Percentiles rank a stretch among this genome's conserved stretches.
Conservation (phyloP, 2,888 invertebrate species). For the Mamestra brassicae region DNA sequence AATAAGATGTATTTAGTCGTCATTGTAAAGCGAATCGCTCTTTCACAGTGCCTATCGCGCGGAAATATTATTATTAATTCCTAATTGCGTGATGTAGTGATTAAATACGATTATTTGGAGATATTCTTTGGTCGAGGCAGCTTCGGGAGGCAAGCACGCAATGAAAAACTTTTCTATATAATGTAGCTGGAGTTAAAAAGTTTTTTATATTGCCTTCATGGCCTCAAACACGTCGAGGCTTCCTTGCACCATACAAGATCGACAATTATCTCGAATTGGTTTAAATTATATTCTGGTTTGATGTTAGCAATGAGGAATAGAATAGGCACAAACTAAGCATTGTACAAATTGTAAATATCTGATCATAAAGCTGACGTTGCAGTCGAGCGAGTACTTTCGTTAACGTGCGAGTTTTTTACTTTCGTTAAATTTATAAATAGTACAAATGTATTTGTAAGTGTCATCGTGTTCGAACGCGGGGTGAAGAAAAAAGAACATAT, state of each 20-base stretch:
- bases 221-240: constrained; percentile 14
- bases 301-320: constrained; percentile 48
- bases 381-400: constrained; percentile 73
- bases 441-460: constrained; percentile 88
- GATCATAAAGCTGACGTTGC: constrained; percentile 72
- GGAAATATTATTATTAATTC: constrained; percentile 59
- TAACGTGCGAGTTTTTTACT: constrained; percentile 70
- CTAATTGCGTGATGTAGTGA: constrained; percentile 59
- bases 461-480: constrained; percentile 63
- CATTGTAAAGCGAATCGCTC: constrained; percentile 62
- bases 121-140: constrained; percentile 39
- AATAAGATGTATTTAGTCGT: constrained; percentile 63
- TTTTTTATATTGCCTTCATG: background rate
- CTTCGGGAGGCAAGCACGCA: constrained; percentile 16
- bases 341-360: constrained; percentile 85
- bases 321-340: constrained; percentile 65
- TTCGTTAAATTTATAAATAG: constrained; percentile 86
- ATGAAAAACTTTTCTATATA: constrained; percentile 7
- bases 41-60: constrained; percentile 70
- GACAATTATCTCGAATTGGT: constrained; percentile 36
- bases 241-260: constrained; percentile 29
- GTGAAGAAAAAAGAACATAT: constrained; percentile 67
- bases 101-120: constrained; percentile 45
- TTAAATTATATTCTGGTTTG: constrained; percentile 56
- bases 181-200: constrained; percentile 5